Evolutionary conservation across 1,140 invertebrate genomes (phyloP), one percentile per base, ranked within the genome.

Genomic region (Bombus pascuorum): DNA sequence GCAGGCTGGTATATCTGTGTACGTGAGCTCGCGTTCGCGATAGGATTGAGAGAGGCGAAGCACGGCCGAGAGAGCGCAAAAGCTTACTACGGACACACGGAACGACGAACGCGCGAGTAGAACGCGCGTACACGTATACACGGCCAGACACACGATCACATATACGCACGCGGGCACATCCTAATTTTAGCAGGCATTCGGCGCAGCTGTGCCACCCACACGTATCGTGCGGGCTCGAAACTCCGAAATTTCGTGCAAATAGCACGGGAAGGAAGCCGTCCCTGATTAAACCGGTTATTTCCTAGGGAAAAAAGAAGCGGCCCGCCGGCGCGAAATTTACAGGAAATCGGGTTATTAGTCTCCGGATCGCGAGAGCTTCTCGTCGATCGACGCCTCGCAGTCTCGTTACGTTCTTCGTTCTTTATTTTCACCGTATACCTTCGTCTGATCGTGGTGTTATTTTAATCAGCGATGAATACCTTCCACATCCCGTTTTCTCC

Each of bases 101-200:
- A 28, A 68, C 57, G 32, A n/a, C 10, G 73, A 13, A 44, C 66
- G 13, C 53, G 77, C 66, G 71, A 74, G 57, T 62, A 78, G 75
- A 78, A 59, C 34, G 28, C 75, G 37, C 73, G n/a, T 81, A 9
- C 53, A 80, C 73, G 59, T 76, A 39, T 32, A 47, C 47, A n/a
- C 59, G 6, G 18, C 0, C 13, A 39, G 25, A 34, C 34, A 53
- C 57, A 62, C 66, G 15, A 4, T 8, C 68, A 47, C 44, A 65
- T 72, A n/a, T 74, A 71, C 84, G 59, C 80, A 53, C 44, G 62
- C 74, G 74, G 70, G 72, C 82, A 83, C 42, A 93, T 93, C 89
- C 92, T 93, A 93, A 93, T 93, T 93, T 93, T 87, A 91, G 85
- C 86, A 87, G 92, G 93, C 89, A 91, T 93, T 93, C 89, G 89